These are phyloP conservation scores for Pachypsylla venusta DNA, from an alignment of 1,140 invertebrate genomes.

Conservation along the genomic window DNA sequence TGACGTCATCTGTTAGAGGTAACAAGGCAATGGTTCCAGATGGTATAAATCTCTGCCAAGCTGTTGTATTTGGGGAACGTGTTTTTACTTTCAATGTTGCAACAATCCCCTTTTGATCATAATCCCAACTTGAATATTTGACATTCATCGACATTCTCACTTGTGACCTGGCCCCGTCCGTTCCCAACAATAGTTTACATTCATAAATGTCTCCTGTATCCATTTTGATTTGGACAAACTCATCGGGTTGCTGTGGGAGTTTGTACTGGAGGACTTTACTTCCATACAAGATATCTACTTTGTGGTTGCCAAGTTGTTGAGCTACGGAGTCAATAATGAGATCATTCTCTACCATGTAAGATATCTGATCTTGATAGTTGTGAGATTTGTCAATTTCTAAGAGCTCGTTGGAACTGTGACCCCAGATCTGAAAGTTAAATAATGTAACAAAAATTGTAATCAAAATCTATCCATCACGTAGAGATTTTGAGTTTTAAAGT, in stretches of 20 bases:
- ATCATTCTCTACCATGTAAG: conserved; percentile 92
- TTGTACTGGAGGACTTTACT: conserved; percentile 37
- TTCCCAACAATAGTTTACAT: conserved; percentile 42
- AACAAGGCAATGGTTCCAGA: conserved; percentile 81
- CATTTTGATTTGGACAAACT: conserved; percentile 33
- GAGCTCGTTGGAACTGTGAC: conserved; percentile 69
- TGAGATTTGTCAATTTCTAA: conserved; percentile 65
- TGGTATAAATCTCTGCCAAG: conserved; percentile 91
- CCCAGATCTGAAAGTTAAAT: conserved; percentile 61
- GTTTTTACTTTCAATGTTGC: conserved; percentile 59
- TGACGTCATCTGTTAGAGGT: conserved; percentile 57
- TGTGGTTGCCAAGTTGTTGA: conserved; percentile 32
- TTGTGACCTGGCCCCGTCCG: conserved; percentile 79
- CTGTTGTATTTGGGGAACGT: conserved; percentile 47
- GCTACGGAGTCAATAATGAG: conserved; percentile 59
- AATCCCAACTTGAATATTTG: conserved; percentile 62
- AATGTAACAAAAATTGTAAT: too few species aligned
- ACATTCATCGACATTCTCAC: conserved; percentile 66
- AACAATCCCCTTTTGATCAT: conserved; percentile 80
- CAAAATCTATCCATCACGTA: too few species aligned
- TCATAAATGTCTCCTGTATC: conserved; percentile 39
- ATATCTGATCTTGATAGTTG: conserved; percentile 51
- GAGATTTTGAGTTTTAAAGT: too few species aligned
- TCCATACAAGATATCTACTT: conserved; percentile 34
- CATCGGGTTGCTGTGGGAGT: conserved; percentile 30